These are phyloP conservation scores for Margaritifera margaritifera DNA, from an alignment of 2,888 invertebrate species.

Conservation along the genomic window DNA sequence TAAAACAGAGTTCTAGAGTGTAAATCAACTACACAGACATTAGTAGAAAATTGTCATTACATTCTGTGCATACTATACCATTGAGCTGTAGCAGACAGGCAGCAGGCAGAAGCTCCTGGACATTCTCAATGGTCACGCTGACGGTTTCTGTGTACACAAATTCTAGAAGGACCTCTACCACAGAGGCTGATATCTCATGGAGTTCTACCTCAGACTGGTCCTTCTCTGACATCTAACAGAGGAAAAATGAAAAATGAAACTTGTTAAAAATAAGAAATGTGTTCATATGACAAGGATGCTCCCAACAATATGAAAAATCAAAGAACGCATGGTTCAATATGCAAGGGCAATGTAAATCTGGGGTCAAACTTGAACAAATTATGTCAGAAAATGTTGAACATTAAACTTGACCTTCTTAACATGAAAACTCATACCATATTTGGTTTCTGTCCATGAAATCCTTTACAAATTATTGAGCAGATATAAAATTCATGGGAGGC, in stretches of 20 bases:
- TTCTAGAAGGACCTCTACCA: conserved; percentile 69
- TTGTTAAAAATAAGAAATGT: not conserved
- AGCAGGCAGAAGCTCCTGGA: conserved; percentile 72
- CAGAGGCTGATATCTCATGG: conserved; percentile 65
- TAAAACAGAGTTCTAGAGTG: no score
- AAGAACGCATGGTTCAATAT: no score
- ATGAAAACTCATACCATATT: no score
- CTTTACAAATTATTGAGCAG: no score
- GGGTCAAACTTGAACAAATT: no score
- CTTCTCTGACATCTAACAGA: conserved; percentile 64
- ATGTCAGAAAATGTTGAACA: no score
- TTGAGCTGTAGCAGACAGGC: conserved; percentile 71
- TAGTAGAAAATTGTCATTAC: no score
- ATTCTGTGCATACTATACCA: conserved; percentile 49
- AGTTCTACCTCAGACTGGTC: conserved; percentile 65
- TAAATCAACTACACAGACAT: no score
- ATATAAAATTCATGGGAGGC: no score
- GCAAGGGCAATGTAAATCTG: no score
- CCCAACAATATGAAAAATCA: not conserved
- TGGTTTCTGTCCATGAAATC: no score
- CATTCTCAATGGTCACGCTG: conserved; percentile 70
- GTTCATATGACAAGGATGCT: not conserved
- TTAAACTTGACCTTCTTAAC: no score
- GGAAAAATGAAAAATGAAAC: conserved; percentile 3
- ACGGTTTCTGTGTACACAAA: conserved; percentile 72